These are phyloP conservation scores for Nemotelus pantherinus DNA, from an alignment of 2,888 invertebrate species.

Conservation along the genomic window DNA sequence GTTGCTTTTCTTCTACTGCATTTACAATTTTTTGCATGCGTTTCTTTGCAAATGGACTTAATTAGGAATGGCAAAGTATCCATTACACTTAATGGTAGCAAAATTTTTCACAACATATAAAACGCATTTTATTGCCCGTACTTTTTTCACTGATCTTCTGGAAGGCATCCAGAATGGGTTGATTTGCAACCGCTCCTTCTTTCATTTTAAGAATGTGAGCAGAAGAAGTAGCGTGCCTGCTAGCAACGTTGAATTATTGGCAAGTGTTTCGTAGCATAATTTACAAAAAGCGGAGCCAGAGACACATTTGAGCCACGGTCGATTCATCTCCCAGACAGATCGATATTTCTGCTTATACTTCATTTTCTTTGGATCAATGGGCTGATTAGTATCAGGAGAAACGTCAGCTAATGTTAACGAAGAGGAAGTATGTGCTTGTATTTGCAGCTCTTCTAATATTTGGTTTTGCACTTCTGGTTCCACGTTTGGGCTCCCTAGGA, in stretches of 20 bases:
- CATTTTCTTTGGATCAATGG: neutral
- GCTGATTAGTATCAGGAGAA: neutral
- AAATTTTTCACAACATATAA: slow-evolving; percentile 34
- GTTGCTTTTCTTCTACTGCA: slow-evolving; percentile 3
- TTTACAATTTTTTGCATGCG: neutral
- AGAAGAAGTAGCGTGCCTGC: neutral
- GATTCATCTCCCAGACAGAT: neutral
- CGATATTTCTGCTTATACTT: neutral
- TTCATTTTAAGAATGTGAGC: too few relatives aligned
- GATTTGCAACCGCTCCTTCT: too few relatives aligned
- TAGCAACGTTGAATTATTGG: neutral
- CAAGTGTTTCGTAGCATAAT: neutral
- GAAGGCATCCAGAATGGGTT: too few relatives aligned
- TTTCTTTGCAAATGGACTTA: neutral
- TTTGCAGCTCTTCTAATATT: too few relatives aligned
- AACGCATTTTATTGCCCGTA: slow-evolving; percentile 34
- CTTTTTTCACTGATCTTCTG: neutral
- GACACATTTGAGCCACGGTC: neutral
- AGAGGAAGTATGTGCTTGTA: too few relatives aligned
- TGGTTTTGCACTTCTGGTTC: too few relatives aligned
- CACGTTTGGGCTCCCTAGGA: too few relatives aligned
- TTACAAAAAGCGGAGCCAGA: neutral
- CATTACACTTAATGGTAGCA: slow-evolving; percentile 42
- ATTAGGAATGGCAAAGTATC: slow-evolving; percentile 31
- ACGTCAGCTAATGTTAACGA: too few relatives aligned